phyloP scores from a whole-genome alignment of 1,140 invertebrate genomes.

The Hydropsyche tenuis region DNA sequence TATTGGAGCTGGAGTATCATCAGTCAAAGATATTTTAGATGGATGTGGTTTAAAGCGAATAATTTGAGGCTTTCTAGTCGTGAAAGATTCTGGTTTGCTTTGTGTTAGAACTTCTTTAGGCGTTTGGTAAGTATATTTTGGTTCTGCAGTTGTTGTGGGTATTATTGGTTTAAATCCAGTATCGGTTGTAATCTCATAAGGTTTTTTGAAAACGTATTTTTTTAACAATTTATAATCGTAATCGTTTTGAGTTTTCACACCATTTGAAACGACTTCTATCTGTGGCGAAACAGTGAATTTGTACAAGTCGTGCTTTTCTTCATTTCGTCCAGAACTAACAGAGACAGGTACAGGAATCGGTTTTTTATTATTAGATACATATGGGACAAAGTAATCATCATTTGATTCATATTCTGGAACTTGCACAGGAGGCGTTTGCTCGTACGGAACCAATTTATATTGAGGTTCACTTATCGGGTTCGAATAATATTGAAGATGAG shows the following conservation, averaged over 20 bases:
- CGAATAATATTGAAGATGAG: constrained; percentile 53
- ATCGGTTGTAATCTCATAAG: constrained; percentile 50
- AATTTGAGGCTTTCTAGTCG: constrained; percentile 40
- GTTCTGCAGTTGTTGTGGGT: constrained; percentile 33
- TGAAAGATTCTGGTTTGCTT: constrained; percentile 24
- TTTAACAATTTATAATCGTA: not conserved
- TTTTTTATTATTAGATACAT: constrained; percentile 45
- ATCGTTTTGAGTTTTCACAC: not conserved
- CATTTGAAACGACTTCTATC: not conserved
- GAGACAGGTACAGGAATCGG: constrained; percentile 50
- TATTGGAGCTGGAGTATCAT: constrained; percentile 11
- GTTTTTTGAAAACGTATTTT: constrained; percentile 25
- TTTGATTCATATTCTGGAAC: constrained; percentile 39
- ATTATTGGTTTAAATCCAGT: constrained; percentile 60
- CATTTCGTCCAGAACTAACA: constrained; percentile 9
- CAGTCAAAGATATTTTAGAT: constrained; percentile 21
- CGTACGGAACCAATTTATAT: constrained; percentile 61
- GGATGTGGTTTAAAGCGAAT: constrained; percentile 29
- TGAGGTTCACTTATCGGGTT: constrained; percentile 52
- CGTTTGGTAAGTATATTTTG: constrained; percentile 44
- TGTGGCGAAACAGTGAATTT: constrained; percentile 17
- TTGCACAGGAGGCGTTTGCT: constrained; percentile 60
- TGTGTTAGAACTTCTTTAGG: not conserved
- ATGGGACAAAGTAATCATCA: constrained; percentile 45
- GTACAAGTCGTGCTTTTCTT: constrained; percentile 12